Conservation (phyloP, 2,888 invertebrate genomes). For the Tachina lurida region DNA sequence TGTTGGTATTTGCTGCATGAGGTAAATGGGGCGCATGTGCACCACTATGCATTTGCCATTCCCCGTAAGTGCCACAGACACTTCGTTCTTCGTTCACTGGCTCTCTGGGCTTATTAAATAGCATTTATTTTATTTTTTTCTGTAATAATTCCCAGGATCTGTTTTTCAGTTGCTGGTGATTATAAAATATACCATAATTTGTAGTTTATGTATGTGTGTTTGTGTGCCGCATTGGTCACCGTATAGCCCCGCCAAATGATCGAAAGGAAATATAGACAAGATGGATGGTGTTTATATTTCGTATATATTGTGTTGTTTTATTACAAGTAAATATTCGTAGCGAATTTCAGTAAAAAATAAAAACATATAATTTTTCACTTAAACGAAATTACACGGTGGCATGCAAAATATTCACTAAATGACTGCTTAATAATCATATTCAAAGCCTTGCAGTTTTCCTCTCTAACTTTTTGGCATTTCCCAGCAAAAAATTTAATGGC, state of each 20-base stretch:
- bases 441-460: constrained; percentile 29
- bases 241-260: neutral
- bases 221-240: constrained; percentile 28
- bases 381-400: constrained; percentile 72
- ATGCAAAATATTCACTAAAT: constrained; percentile 67
- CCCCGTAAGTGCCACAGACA: constrained; percentile 29
- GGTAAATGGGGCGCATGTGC: constrained; percentile 60
- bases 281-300: constrained; percentile 61
- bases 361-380: constrained; percentile 74
- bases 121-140: neutral
- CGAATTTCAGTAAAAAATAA: constrained; percentile 1
- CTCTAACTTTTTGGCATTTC: neutral
- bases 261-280: constrained; percentile 40
- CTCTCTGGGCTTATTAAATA: neutral
- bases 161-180: neutral
- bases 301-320: constrained; percentile 22
- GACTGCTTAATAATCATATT: constrained; percentile 64
- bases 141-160: constrained; percentile 58
- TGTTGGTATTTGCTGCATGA: neutral
- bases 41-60: constrained; percentile 23
- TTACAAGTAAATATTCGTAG: neutral
- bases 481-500: too few relatives aligned
- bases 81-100: neutral
- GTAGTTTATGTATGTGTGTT: neutral
- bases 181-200: neutral